Evolutionary conservation across 2,888 invertebrate species (phyloP).

Genomic region (Sepiola atlantica): DNA sequence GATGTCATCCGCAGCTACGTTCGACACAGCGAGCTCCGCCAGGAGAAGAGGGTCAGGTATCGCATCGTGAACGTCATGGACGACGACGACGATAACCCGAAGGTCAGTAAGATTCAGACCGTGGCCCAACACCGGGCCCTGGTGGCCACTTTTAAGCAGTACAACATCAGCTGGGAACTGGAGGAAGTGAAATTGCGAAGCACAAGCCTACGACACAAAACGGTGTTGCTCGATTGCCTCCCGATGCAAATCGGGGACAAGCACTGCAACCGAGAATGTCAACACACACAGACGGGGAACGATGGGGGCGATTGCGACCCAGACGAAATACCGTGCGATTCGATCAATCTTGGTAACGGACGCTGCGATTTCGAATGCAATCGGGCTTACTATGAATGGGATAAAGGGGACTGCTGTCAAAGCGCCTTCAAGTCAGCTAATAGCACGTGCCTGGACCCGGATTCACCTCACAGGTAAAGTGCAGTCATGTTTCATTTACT

Average conservation of each 20-base stretch:
- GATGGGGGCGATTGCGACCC: conserved; percentile 72
- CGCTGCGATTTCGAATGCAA: conserved; percentile 69
- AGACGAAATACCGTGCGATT: conserved; percentile 56
- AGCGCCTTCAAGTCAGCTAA: conserved; percentile 48
- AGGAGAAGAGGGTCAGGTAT: conserved; percentile 62
- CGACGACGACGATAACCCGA: conserved; percentile 64
- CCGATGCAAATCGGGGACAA: conserved; percentile 66
- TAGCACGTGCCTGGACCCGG: conserved; percentile 66
- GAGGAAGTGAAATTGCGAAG: conserved; percentile 55
- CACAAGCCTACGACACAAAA: conserved; percentile 58
- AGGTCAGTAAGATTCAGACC: conserved; percentile 62
- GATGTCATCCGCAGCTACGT: conserved; percentile 62
- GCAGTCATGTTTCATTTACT: neutral
- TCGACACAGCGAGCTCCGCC: conserved; percentile 55
- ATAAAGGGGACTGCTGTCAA: conserved; percentile 70
- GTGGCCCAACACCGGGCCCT: conserved; percentile 62
- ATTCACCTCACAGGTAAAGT: conserved; percentile 62
- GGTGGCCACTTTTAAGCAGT: conserved; percentile 62
- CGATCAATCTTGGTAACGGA: conserved; percentile 61
- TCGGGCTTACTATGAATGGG: conserved; percentile 64
- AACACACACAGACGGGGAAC: conserved; percentile 65
- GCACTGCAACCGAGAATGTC: conserved; percentile 66
- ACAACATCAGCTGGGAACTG: conserved; percentile 67
- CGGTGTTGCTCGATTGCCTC: conserved; percentile 66
- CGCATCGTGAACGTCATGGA: conserved; percentile 66